These are phyloP conservation scores for Byasa hedistus DNA, from an alignment of 2,888 invertebrate species.

Conservation along the genomic window DNA sequence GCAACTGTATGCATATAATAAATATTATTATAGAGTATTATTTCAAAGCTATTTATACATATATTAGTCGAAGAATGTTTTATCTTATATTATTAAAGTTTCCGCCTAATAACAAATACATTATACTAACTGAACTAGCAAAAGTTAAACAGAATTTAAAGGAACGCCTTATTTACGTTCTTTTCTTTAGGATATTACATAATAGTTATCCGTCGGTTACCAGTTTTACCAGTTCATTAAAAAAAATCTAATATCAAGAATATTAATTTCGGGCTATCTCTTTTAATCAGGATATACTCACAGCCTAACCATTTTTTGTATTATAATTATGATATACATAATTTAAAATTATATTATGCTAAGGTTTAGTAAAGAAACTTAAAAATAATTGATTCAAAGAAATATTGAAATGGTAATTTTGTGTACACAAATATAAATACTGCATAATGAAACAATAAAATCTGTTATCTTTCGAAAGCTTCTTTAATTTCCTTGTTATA, in stretches of 20 bases:
- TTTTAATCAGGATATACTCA: neutral
- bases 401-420: too few relatives aligned
- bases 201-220: neutral
- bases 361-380: neutral
- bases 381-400: neutral
- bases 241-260: neutral
- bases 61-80: neutral
- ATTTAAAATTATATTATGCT: neutral
- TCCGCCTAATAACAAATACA: neutral
- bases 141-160: neutral
- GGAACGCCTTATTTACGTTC: neutral
- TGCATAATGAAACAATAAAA: too few relatives aligned
- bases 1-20: neutral
- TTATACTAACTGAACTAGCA: neutral
- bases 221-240: neutral
- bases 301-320: neutral
- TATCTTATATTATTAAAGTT: neutral
- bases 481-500: too few relatives aligned
- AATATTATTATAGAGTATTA: neutral
- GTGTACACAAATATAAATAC: too few relatives aligned
- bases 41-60: neutral
- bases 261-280: constrained; percentile 1
- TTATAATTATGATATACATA: neutral
- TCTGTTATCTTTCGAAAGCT: too few relatives aligned
- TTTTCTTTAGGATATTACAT: neutral